Percentiles rank a stretch among this genome's conserved stretches.
Evolutionary conservation across 2,888 invertebrate species (phyloP).

Genomic region (Eurytoma californica): DNA sequence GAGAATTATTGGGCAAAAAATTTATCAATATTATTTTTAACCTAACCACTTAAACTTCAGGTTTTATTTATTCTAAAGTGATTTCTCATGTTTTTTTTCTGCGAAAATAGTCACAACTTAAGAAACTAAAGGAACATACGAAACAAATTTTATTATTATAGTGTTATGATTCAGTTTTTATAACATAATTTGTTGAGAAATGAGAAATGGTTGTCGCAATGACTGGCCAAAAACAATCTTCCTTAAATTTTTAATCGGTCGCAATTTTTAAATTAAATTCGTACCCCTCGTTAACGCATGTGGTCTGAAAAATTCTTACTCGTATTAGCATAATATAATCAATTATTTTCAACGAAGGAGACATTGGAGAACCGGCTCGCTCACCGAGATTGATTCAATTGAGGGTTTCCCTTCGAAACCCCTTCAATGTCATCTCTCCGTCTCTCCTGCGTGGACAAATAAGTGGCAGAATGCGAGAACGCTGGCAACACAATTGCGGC

Average conservation of each 20-base stretch:
- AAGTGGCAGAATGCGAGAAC: slow-evolving; percentile 57
- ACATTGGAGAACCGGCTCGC: slow-evolving; percentile 21
- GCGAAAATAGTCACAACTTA: too few relatives aligned
- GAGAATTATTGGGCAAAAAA: too few relatives aligned
- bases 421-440: slow-evolving; percentile 17
- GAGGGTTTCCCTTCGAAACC: slow-evolving; percentile 47
- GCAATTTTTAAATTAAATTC: slow-evolving; percentile 47
- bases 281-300: slow-evolving; percentile 27
- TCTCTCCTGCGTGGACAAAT: not conserved
- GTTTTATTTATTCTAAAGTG: too few relatives aligned
- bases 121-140: too few relatives aligned
- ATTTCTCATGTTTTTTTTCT: too few relatives aligned
- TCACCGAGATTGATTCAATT: slow-evolving; percentile 46
- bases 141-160: too few relatives aligned
- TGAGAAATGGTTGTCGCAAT: slow-evolving; percentile 5
- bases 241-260: slow-evolving; percentile 40
- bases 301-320: slow-evolving; percentile 40
- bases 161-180: too few relatives aligned
- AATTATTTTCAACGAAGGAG: slow-evolving; percentile 42
- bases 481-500: slow-evolving; percentile 53
- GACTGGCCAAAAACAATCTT: slow-evolving; percentile 37
- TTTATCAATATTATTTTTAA: too few relatives aligned
- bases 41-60: too few relatives aligned
- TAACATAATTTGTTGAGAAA: too few relatives aligned
- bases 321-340: slow-evolving; percentile 48